phyloP scores from a whole-genome alignment of 2,797 vertebrate genomes.

The Eulemur coronatus region DNA sequence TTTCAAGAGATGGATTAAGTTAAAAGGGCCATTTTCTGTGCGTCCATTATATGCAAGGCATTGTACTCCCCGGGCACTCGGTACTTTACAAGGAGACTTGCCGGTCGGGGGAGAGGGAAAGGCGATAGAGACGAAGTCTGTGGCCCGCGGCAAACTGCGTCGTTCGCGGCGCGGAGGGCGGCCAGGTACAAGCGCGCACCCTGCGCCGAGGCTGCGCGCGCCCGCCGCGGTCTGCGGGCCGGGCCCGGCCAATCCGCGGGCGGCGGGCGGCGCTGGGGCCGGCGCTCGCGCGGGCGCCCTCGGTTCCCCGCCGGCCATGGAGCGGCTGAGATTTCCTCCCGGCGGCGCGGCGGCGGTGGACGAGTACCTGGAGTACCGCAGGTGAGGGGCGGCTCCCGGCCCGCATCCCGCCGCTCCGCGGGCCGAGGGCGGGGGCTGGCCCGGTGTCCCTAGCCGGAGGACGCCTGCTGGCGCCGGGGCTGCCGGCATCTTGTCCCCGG shows the following conservation, averaged over 20 bases:
- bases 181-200: background rate
- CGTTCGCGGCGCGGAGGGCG: rapidly evolving
- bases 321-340: constrained; percentile 71
- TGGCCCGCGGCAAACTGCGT: rapidly evolving
- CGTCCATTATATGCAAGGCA: background rate
- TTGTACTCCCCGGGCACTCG: background rate
- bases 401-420: too few species aligned
- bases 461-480: background rate
- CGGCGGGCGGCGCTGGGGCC: background rate
- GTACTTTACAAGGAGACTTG: background rate
- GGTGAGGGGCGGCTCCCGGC: constrained; percentile 68
- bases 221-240: rapidly evolving
- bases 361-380: constrained; percentile 81
- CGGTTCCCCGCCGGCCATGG: constrained; percentile 61
- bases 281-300: rapidly evolving
- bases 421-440: rapidly evolving
- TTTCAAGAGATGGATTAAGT: background rate
- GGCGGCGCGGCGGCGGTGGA: constrained; percentile 72
- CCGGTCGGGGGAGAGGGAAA: too few species aligned
- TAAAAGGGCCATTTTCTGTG: background rate
- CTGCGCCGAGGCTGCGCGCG: rapidly evolving
- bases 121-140: rapidly evolving
- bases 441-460: rapidly evolving
- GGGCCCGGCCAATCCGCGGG: background rate
- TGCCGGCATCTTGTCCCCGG: background rate